Percentiles rank a stretch among this genome's conserved stretches.
Evolutionary conservation across 1,140 invertebrate genomes (phyloP).

Genomic region (Drosophila fuyamai): DNA sequence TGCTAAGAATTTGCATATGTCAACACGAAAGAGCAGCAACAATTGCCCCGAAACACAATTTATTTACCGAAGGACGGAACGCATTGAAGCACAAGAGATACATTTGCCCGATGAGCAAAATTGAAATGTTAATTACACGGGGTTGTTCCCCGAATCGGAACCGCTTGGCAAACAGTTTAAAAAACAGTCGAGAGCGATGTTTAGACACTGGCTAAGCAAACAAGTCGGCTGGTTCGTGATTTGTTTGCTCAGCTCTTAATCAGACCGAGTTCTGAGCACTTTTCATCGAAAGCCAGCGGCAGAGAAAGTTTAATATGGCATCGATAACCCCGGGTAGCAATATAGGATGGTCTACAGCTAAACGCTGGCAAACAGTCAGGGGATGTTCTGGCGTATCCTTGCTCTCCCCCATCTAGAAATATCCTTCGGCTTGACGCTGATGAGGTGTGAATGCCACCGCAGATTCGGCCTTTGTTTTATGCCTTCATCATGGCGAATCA

Average conservation of each 20-base stretch:
- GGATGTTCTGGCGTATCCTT: constrained; percentile 25
- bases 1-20: constrained; percentile 82
- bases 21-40: constrained; percentile 69
- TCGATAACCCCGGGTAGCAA: constrained; percentile 46
- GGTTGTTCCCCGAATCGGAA: constrained; percentile 6
- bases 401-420: not conserved
- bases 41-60: constrained; percentile 71
- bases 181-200: constrained; percentile 73
- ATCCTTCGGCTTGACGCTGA: constrained; percentile 55
- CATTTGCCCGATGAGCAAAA: constrained; percentile 75
- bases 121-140: constrained; percentile 84
- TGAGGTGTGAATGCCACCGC: constrained; percentile 80
- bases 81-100: constrained; percentile 73
- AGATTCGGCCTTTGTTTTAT: constrained; percentile 68
- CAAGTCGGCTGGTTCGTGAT: constrained; percentile 57
- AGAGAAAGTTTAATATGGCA: constrained; percentile 57
- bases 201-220: constrained; percentile 80
- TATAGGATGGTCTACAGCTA: constrained; percentile 53
- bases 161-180: constrained; percentile 75
- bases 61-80: constrained; percentile 53
- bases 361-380: constrained; percentile 51
- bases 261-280: constrained; percentile 60
- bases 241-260: constrained; percentile 80
- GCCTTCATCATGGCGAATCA: constrained; percentile 53
- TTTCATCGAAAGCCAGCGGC: constrained; percentile 48